Evolutionary conservation across 1,140 invertebrate species (phyloP).

Genomic region (Scaptodrosophila lebanonensis): DNA sequence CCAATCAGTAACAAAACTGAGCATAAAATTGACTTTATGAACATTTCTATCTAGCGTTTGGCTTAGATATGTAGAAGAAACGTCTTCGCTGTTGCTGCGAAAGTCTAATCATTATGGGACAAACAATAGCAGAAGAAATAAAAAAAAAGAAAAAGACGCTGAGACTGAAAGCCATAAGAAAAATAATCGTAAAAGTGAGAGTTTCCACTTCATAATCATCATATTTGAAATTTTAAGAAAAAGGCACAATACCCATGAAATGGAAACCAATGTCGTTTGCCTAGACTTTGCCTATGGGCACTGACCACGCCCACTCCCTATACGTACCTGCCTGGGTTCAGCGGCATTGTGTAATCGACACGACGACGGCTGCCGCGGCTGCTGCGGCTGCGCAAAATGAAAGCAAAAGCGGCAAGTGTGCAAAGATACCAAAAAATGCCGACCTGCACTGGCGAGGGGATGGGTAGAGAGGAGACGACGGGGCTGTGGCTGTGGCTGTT

Average conservation of each 20-base stretch:
- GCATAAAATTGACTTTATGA: slow-evolving; percentile 74
- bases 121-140: slow-evolving; percentile 43
- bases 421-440: slow-evolving; percentile 7
- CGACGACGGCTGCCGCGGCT: slow-evolving; percentile 2
- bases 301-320: slow-evolving; percentile 42
- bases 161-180: slow-evolving; percentile 67
- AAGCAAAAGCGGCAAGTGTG: slow-evolving; percentile 22
- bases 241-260: slow-evolving; percentile 16
- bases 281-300: slow-evolving; percentile 31
- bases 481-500: slow-evolving; percentile 29
- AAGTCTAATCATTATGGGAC: slow-evolving; percentile 70
- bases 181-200: slow-evolving; percentile 75
- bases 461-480: slow-evolving; percentile 20
- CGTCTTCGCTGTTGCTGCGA: no score
- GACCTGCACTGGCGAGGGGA: not conserved
- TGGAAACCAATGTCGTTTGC: slow-evolving; percentile 50
- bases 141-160: slow-evolving; percentile 27
- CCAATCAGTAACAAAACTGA: slow-evolving; percentile 66
- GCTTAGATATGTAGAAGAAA: slow-evolving; percentile 5
- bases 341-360: slow-evolving; percentile 55
- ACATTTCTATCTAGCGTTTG: slow-evolving; percentile 53
- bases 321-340: not conserved
- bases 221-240: slow-evolving; percentile 24
- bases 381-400: slow-evolving; percentile 22
- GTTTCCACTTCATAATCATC: slow-evolving; percentile 68